These are phyloP conservation scores for Nestor notabilis DNA, from an alignment of 2,113 vertebrate genomes.

Conservation along the genomic window DNA sequence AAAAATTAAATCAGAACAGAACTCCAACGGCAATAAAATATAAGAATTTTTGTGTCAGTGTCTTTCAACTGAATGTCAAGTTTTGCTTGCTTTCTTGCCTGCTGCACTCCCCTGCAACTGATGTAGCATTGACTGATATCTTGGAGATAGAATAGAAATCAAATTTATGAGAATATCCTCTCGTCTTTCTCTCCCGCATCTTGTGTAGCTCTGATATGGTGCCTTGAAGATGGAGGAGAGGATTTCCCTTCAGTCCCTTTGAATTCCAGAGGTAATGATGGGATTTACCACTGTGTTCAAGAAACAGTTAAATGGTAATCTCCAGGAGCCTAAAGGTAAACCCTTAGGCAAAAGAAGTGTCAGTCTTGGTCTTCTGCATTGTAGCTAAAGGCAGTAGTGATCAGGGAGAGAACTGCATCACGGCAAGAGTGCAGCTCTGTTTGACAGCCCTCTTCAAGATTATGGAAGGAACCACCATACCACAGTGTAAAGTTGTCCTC, in stretches of 20 bases:
- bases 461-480: background rate
- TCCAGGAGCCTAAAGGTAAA: background rate
- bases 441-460: background rate
- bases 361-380: background rate
- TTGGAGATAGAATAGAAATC: background rate
- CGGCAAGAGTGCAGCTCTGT: background rate
- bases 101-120: background rate
- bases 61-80: background rate
- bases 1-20: background rate
- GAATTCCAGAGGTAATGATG: background rate
- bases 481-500: background rate
- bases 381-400: background rate
- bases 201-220: background rate
- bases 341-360: background rate
- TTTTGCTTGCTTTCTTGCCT: background rate
- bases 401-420: rapidly evolving
- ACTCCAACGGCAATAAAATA: background rate
- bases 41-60: background rate
- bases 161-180: background rate
- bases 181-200: background rate
- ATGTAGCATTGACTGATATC: background rate
- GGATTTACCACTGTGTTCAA: background rate
- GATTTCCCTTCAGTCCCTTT: background rate
- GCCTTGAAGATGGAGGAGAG: background rate
- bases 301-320: rapidly evolving